These are phyloP conservation scores for Plebejus anna DNA, from an alignment of 2,888 invertebrate species.

Conservation along the genomic window DNA sequence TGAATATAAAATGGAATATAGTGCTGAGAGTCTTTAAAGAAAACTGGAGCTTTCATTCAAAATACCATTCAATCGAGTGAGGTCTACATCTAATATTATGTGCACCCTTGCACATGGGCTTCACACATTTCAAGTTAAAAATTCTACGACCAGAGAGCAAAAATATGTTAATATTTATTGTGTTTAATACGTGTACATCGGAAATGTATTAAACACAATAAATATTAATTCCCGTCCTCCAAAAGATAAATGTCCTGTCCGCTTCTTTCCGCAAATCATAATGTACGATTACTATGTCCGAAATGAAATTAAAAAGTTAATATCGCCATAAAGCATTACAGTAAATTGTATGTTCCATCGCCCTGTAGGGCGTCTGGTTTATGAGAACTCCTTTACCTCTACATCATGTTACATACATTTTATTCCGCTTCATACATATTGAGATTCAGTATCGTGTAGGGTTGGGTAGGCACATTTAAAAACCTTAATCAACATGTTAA, in stretches of 20 bases:
- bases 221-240: neutral
- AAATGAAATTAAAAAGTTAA: constrained; percentile 4
- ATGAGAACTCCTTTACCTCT: neutral
- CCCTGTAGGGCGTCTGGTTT: constrained; percentile 28
- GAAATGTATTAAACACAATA: neutral
- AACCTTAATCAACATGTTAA: neutral
- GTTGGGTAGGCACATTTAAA: neutral
- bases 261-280: constrained; percentile 9
- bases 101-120: neutral
- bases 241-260: neutral
- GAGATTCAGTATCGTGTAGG: neutral
- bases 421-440: neutral
- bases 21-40: neutral
- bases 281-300: constrained; percentile 7
- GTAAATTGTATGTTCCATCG: constrained; percentile 23
- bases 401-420: constrained; percentile 1
- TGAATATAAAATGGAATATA: too few species aligned
- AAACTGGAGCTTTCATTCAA: neutral
- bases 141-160: neutral
- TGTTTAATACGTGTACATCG: neutral
- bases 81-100: too few species aligned
- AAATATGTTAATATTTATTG: too few species aligned
- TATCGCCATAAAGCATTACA: constrained; percentile 16
- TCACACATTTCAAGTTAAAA: neutral
- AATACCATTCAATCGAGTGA: neutral